phyloP scores from a whole-genome alignment of 1,140 invertebrate species.

The Ceratosolen solmsi region DNA sequence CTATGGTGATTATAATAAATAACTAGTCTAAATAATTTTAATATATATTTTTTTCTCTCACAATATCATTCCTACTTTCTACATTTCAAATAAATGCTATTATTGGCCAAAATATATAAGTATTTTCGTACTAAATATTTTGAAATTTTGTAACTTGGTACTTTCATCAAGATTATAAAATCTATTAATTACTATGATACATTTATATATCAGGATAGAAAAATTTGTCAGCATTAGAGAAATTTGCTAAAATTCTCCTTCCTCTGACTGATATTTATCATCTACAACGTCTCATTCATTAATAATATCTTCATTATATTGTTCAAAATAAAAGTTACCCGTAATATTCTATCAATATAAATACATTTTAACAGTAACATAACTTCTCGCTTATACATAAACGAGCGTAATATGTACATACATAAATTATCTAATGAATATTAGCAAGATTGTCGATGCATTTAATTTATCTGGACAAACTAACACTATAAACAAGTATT shows the following conservation, averaged over 20 bases:
- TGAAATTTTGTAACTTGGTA: neutral
- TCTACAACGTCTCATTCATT: too few relatives aligned
- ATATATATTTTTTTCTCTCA: neutral
- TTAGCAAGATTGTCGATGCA: neutral
- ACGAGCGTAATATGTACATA: too few relatives aligned
- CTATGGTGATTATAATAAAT: neutral
- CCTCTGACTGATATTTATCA: too few relatives aligned
- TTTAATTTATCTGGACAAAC: neutral
- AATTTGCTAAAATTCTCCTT: too few relatives aligned
- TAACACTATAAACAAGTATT: neutral
- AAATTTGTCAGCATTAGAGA: too few relatives aligned
- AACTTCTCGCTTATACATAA: too few relatives aligned
- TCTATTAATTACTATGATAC: neutral
- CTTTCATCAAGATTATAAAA: neutral
- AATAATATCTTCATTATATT: too few relatives aligned
- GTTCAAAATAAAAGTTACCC: too few relatives aligned
- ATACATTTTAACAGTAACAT: too few relatives aligned
- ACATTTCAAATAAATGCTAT: neutral
- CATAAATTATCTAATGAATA: neutral
- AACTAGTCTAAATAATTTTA: neutral
- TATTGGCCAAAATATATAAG: neutral
- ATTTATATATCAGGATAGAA: too few relatives aligned
- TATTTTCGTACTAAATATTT: neutral
- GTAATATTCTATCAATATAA: too few relatives aligned
- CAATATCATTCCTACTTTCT: neutral